Conservation (phyloP, 1,140 invertebrate genomes). For the Drosophila pseudoobscura region DNA sequence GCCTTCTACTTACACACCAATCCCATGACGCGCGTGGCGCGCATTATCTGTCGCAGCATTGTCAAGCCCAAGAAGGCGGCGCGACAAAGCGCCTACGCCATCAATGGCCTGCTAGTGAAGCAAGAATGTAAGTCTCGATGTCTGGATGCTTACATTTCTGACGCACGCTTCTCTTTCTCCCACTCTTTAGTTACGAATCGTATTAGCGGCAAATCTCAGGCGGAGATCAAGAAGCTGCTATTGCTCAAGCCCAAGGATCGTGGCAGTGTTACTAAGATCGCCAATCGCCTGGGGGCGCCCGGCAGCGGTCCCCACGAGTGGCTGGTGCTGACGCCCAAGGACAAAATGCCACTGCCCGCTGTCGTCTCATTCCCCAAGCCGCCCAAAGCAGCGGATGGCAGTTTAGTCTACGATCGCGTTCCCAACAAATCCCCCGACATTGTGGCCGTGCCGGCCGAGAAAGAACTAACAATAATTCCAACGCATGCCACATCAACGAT, state of each 20-base stretch:
- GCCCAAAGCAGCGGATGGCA: constrained; percentile 93
- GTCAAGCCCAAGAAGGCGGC: constrained; percentile 93
- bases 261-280: constrained; percentile 90
- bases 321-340: constrained; percentile 91
- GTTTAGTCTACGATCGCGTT: constrained; percentile 92
- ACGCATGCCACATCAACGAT: constrained; percentile 84
- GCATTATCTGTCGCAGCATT: constrained; percentile 92
- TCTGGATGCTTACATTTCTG: not conserved
- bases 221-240: constrained; percentile 86
- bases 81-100: constrained; percentile 92
- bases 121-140: constrained; percentile 88
- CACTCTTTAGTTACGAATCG: constrained; percentile 85
- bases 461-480: constrained; percentile 83
- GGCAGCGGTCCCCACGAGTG: constrained; percentile 89
- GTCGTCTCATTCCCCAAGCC: constrained; percentile 94
- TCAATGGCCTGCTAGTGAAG: constrained; percentile 93
- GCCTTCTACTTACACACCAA: constrained; percentile 97
- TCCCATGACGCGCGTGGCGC: constrained; percentile 93
- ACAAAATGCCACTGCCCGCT: constrained; percentile 90
- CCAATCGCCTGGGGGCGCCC: constrained; percentile 89
- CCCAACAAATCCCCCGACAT: constrained; percentile 90
- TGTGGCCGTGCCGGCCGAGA: constrained; percentile 62
- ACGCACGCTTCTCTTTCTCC: not conserved
- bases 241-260: constrained; percentile 85
- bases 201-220: constrained; percentile 86